Evolutionary conservation across 1,140 invertebrate genomes (phyloP), one percentile per base, ranked within the genome.

Genomic region (Charaxes varanes): DNA sequence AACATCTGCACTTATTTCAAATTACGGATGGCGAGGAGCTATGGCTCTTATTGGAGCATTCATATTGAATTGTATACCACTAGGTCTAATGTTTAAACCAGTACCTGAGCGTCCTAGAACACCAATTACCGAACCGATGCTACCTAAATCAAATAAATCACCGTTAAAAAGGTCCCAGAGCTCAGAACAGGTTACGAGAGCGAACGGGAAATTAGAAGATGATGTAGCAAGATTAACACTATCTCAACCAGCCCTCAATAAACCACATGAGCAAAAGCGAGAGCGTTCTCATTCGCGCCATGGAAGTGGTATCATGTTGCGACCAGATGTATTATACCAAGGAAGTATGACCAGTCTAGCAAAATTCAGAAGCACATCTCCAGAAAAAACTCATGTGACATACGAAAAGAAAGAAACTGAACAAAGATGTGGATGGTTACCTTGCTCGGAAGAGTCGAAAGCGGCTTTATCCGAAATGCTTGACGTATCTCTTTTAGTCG

Each of bases 301-400:
- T 22, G 88, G 88, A 16, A 91, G 89, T 47, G 91, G 93, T 11
- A 89, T 94, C n/a, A 90, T 96, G 87, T 89, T 92, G 62, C 85
- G 94, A 12, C 92, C 92, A 26, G 95, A 98, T 71, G 90, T 96
- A 1, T 90, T 97, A 53, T 96, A 96, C 68, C 91, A 92, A 58
- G 93, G 93, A 37, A 94, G 91, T 59, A 81, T 95, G 36, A 86
- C 89, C 15, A 77, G 81, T 47, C 58, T 85, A 28, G 53, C 76
- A 7, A 74, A 62, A 45, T 79, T 60, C 32, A 68, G 84, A 38
- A 67, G 68, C 15, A 49, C 68, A 6, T 80, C 73, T 6, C 74
- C 74, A 4, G 84, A 86, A 41, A 79, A 66, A 65, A 46, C 59
- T 24, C 51, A 60, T 22, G 41, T 58, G 14, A 46, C 57, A 17